Conservation (phyloP, 92 coral and sea anemone genomes). For the Plumapathes pennacea region DNA sequence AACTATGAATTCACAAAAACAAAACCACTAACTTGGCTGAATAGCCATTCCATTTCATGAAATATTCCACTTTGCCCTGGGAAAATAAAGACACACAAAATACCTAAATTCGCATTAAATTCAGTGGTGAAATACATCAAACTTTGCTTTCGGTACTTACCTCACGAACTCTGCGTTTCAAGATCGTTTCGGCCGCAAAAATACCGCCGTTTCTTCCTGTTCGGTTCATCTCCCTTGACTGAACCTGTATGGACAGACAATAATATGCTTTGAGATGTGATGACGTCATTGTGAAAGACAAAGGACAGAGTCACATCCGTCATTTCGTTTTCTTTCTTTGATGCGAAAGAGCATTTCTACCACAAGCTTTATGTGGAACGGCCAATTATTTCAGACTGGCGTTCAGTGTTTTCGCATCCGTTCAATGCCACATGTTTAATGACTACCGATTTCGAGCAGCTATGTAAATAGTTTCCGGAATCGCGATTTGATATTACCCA, state of each 20-base stretch:
- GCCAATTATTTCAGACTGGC: no score
- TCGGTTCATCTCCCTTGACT: conserved; percentile 83
- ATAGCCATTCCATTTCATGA: conserved; percentile 97
- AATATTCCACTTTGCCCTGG: conserved; percentile 95
- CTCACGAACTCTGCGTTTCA: conserved; percentile 90
- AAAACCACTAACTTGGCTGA: conserved; percentile 81
- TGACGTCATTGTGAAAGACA: no score
- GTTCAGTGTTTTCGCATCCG: no score
- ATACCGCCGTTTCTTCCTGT: conserved; percentile 88
- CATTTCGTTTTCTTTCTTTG: no score
- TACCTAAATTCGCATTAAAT: conserved; percentile 5
- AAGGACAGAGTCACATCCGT: no score
- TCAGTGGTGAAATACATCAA: neutral
- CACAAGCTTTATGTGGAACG: no score
- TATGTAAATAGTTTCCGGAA: no score
- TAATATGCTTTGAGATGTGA: conserved; percentile 14
- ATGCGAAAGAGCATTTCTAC: no score
- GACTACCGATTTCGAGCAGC: no score
- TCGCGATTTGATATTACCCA: no score
- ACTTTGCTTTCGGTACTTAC: conserved; percentile 38
- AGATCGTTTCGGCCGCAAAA: conserved; percentile 97
- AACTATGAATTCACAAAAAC: conserved; percentile 7
- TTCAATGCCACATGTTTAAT: no score
- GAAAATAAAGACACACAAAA: conserved; percentile 33
- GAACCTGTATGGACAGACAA: no score